Base-by-base conservation (phyloP, 2,888 invertebrate species). In the Tridacna crocea region DNA sequence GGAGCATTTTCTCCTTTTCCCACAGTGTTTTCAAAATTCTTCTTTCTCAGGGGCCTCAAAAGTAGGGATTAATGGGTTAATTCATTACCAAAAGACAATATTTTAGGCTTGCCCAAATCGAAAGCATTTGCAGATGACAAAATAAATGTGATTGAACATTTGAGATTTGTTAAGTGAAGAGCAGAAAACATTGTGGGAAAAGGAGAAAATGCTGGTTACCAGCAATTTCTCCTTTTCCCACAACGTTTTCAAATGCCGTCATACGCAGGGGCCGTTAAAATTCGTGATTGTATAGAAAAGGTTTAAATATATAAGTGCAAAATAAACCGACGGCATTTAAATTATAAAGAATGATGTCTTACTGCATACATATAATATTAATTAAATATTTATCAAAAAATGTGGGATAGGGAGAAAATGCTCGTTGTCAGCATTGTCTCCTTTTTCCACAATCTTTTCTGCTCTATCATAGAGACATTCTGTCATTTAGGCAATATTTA, bases 201-300 rank as follows among this genome's bases (percentile, higher is more conserved):
- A 55, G 10, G 10, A 55, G 55, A 55, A 55, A 55, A 55, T 55
- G n/a, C 55, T 55, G 55, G 55, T 55, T n/a, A n/a, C n/a, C 55
- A 55, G 55, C n/a, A 55, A 6, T n/a, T 55, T 55, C 55, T n/a
- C n/a, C 55, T 55, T 55, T 55, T 55, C 55, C 55, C n/a, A 55
- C 55, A 55, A 10, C n/a, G 55, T 55, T 55, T 55, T 55, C 55
- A 17, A 55, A 55, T 55, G 55, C n/a, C 55, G 2, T 36, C 8
- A 36, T 36, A 4, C 36, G 2, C 36, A 36, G 36, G 36, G 36
- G 36, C 8, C 36, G 36, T 36, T 36, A 36, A 36, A 8, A 36
- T 4, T 36, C 36, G 36, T 2, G 36, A 8, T 8, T 8, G 36
- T 36, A 2, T 36, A 8, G 2, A 4, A 36, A 36, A 36, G 36